Evolutionary conservation across 1,140 invertebrate genomes (phyloP), one percentile per base, ranked within the genome.

Genomic region (Formica selysi): DNA sequence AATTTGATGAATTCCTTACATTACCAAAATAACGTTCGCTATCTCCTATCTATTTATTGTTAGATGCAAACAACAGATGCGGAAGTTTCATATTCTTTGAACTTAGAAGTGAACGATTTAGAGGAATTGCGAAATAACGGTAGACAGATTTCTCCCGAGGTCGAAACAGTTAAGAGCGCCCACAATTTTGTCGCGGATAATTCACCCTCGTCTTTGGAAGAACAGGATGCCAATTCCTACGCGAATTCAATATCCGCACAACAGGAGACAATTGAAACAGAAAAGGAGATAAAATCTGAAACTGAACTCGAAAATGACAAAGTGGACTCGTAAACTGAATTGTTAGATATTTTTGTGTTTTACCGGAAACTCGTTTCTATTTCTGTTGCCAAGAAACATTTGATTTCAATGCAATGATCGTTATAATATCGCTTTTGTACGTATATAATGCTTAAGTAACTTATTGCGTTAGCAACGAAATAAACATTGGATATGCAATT

Each of bases 381-480:
- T 22, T 19, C 6, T 5, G 57, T 81, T 41, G 8, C 22, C 59
- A 59, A 61, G 36, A 57, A 54, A 59, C 2, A 54, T 41, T 71
- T 29, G 5, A 3, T 81, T 59, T 57, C n/a, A 38, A 68, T n/a
- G 7, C 13, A 29, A 51, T 51, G 13, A 19, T 79, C 29, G 36
- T 57, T 29, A 36, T 26, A 22, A 0, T 71, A n/a, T 67, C 5
- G 16, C 29, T 22, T 54, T 38, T 68, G 22, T 70, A 79, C 8
- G 10, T 8, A 19, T 61, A 51, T 51, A 22, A 13, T 26, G 2
- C 1, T 80, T 11, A 11, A 54, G 5, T 44, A 29, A 70, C 10
- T 44, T 36, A 44, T 61, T 73, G 26, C 59, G 6, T 59, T 81
- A 44, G 11, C 36, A 73, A 44, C 3, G 8, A 80, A 76, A 80